A percentile compares a stretch with the other conserved stretches of the same genome.
Evolutionary conservation across 1,140 invertebrate genomes (phyloP).

Genomic region (Hetaerina americana): DNA sequence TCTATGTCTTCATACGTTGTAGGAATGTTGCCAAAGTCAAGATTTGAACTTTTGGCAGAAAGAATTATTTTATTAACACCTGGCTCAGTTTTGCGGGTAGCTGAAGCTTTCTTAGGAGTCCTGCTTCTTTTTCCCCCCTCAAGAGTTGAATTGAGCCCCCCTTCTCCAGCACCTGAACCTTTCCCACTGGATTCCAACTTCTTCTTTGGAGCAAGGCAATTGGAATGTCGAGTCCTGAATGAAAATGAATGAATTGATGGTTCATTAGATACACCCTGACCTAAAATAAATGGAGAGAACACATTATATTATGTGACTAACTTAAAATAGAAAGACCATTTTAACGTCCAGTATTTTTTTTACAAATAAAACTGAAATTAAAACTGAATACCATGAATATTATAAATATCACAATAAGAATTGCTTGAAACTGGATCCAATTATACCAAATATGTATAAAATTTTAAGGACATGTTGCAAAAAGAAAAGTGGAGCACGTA

Average conservation of each 20-base stretch:
- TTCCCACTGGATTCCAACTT: not conserved
- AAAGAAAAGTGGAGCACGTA: too few relatives aligned
- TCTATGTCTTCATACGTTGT: not conserved
- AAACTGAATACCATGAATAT: not conserved
- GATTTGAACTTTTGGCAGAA: not conserved
- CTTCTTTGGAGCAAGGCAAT: not conserved
- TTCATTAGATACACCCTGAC: not conserved
- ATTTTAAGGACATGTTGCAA: too few relatives aligned
- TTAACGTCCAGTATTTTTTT: not conserved
- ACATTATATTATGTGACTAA: not conserved
- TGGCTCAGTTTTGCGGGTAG: not conserved
- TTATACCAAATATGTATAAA: too few relatives aligned
- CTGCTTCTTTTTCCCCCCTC: not conserved
- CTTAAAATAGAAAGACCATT: not conserved
- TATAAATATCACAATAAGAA: not conserved
- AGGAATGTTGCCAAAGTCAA: not conserved
- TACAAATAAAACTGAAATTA: not conserved
- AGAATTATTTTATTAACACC: not conserved
- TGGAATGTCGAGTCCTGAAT: not conserved
- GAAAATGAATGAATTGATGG: not conserved
- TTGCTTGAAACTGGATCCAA: too few relatives aligned
- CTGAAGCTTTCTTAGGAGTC: not conserved
- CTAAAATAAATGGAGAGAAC: not conserved
- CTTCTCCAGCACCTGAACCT: not conserved
- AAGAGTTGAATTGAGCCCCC: not conserved